These are phyloP conservation scores for Scomber japonicus DNA, from an alignment of 2,113 vertebrate genomes.

Conservation along the genomic window DNA sequence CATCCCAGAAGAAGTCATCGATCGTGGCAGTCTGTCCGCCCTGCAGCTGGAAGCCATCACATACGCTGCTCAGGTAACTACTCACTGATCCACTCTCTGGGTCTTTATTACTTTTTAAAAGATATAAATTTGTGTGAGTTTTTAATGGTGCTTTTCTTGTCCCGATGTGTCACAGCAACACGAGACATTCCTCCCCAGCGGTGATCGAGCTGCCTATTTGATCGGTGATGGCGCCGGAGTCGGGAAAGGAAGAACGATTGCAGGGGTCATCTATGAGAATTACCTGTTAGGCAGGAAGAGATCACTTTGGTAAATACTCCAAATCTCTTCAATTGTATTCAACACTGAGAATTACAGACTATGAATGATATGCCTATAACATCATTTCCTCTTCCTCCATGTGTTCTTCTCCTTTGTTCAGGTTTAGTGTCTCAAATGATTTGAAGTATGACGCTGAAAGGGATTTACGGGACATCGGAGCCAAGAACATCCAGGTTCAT, in stretches of 20 bases:
- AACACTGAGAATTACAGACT: background rate
- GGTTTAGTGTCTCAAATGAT: constrained; percentile 99
- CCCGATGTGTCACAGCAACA: constrained; percentile 90
- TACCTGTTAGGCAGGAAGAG: constrained; percentile 97
- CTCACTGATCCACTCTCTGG: too few relatives aligned
- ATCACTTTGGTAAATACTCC: constrained; percentile 91
- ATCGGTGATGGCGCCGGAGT: constrained; percentile 98
- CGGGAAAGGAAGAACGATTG: constrained; percentile 98
- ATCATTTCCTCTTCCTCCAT: background rate
- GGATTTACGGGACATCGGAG: constrained; percentile 96
- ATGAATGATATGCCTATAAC: background rate
- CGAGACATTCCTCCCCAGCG: constrained; percentile 96
- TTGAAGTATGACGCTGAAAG: constrained; percentile 98
- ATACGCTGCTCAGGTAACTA: constrained; percentile 92
- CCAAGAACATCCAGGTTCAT: constrained; percentile 97
- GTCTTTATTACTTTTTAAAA: background rate
- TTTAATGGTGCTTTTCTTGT: constrained; percentile 12
- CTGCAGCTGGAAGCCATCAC: constrained; percentile 97
- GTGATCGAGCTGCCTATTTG: constrained; percentile 96
- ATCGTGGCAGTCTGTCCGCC: constrained; percentile 95
- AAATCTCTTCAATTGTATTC: background rate
- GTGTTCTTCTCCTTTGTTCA: constrained; percentile 58
- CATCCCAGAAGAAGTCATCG: constrained; percentile 95
- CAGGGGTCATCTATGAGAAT: constrained; percentile 98
- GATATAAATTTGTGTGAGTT: background rate